phyloP scores from a whole-genome alignment of 2,797 vertebrate genomes.

The Intellagama lesueurii region DNA sequence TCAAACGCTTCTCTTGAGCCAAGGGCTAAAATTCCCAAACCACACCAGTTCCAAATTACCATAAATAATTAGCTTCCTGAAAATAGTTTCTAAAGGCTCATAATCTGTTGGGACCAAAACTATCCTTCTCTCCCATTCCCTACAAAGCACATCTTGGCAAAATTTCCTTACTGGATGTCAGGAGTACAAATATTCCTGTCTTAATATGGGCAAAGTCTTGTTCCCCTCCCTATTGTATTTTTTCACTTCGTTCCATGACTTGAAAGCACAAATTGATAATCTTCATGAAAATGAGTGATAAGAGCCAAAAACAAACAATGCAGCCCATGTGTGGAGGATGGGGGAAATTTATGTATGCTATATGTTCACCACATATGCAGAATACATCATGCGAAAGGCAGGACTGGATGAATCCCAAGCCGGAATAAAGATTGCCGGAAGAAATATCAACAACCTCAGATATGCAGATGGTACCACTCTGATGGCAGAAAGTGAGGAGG shows the following conservation, averaged over 20 bases:
- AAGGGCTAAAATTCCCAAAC: constrained; percentile 45
- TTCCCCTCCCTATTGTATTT: background rate
- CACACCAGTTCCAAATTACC: constrained; percentile 8
- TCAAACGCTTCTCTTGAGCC: constrained; percentile 30
- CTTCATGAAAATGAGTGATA: background rate
- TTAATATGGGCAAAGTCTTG: background rate
- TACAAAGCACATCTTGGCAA: background rate
- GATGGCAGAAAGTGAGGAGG: too few species aligned
- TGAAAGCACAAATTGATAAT: background rate
- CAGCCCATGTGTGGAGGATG: background rate
- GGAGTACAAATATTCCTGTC: background rate
- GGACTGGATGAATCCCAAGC: too few species aligned
- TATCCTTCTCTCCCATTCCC: background rate
- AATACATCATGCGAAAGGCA: too few species aligned
- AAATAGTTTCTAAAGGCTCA: constrained; percentile 7
- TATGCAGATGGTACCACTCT: too few species aligned
- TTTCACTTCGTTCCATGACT: background rate
- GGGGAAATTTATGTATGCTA: background rate
- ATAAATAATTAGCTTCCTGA: constrained; percentile 27
- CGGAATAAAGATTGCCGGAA: too few species aligned
- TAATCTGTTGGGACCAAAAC: background rate
- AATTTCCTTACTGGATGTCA: background rate
- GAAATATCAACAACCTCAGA: too few species aligned
- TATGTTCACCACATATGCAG: too few species aligned
- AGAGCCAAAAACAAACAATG: background rate